Evolutionary conservation across 2,888 invertebrate species (phyloP).

Genomic region (Salpingus planirostris): DNA sequence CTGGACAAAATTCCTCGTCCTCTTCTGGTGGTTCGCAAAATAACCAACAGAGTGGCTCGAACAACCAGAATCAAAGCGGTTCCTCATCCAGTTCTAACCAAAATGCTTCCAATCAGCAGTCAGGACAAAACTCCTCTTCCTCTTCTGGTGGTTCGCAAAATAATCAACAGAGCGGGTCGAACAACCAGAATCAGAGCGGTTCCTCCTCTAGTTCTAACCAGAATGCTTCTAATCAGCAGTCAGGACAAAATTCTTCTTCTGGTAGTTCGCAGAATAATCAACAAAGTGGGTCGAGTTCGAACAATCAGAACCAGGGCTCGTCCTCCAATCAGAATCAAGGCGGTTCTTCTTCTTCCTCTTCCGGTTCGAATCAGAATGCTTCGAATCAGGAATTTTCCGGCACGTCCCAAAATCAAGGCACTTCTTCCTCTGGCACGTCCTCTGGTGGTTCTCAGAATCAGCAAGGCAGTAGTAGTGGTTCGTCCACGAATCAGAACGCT

Average conservation of each 20-base stretch:
- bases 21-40: no score
- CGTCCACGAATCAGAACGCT: neutral
- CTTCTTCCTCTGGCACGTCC: slow-evolving; percentile 3
- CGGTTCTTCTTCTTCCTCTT: slow-evolving; percentile 3
- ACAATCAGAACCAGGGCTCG: neutral
- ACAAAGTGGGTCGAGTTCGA: neutral
- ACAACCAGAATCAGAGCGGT: neutral
- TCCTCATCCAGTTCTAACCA: slow-evolving; percentile 6
- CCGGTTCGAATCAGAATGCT: no score
- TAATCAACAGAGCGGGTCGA: neutral
- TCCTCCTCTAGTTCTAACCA: slow-evolving; percentile 6
- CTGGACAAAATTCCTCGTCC: slow-evolving; percentile 6
- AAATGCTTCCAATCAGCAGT: neutral
- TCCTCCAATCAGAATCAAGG: neutral
- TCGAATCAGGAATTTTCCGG: no score
- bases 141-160: no score
- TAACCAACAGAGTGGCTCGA: neutral
- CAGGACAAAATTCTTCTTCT: slow-evolving; percentile 5
- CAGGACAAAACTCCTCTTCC: slow-evolving; percentile 6
- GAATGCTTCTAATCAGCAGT: neutral
- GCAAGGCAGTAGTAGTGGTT: slow-evolving; percentile 2
- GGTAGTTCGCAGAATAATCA: no score
- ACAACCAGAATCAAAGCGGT: neutral
- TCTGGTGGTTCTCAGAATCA: slow-evolving; percentile 11
- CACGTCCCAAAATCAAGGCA: neutral